phyloP scores from a whole-genome alignment of 2,797 vertebrate species.

The Apogon hyalosoma region DNA sequence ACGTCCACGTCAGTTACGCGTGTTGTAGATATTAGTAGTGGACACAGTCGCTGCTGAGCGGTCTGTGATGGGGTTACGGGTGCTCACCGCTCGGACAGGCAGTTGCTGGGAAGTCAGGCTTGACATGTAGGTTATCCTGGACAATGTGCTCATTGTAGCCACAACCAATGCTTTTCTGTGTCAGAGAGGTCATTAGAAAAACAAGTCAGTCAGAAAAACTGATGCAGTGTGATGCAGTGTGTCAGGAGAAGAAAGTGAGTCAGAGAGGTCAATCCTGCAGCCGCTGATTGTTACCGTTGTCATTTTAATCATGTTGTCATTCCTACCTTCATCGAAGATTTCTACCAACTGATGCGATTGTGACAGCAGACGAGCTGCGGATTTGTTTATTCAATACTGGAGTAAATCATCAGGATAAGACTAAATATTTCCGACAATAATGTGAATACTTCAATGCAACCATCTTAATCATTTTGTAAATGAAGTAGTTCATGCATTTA shows the following conservation, averaged over 20 bases:
- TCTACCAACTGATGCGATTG: conserved; percentile 4
- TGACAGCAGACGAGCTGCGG: background rate
- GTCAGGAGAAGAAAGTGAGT: conserved; percentile 39
- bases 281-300: conserved; percentile 43
- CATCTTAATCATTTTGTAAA: background rate
- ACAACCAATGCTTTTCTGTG: conserved; percentile 57
- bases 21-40: conserved; percentile 19
- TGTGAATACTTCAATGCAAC: conserved; percentile 1
- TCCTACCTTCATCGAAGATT: conserved; percentile 4
- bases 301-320: conserved; percentile 28
- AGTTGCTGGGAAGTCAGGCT: conserved; percentile 69
- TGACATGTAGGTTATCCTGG: conserved; percentile 76
- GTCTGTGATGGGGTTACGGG: conserved; percentile 38
- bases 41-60: conserved; percentile 26
- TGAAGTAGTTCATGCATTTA: background rate
- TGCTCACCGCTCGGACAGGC: conserved; percentile 39
- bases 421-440: background rate
- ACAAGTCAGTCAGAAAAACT: conserved; percentile 73
- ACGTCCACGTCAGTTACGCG: conserved; percentile 23
- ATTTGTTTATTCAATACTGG: conserved; percentile 40
- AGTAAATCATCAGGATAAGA: conserved; percentile 8
- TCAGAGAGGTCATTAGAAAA: conserved; percentile 74
- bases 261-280: conserved; percentile 36
- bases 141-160: conserved; percentile 77
- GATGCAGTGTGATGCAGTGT: conserved; percentile 58